These are phyloP conservation scores for Oophaga sylvatica DNA, from an alignment of 2,797 vertebrate species.

Conservation along the genomic window DNA sequence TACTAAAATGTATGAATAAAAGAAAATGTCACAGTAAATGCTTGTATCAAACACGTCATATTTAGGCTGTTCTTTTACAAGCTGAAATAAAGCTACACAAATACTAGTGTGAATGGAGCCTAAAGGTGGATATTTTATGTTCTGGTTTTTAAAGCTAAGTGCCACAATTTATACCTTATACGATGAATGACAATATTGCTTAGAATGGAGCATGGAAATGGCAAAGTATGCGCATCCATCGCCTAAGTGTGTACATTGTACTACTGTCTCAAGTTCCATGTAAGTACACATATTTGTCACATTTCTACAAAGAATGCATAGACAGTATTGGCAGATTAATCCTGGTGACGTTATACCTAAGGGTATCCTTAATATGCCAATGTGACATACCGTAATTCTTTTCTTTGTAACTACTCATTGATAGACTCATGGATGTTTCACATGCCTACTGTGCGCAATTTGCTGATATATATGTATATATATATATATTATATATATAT, in stretches of 20 bases:
- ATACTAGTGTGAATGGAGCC: no score
- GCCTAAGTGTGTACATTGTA: background rate
- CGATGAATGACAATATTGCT: background rate
- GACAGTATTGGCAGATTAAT: background rate
- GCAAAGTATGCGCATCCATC: background rate
- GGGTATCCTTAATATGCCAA: background rate
- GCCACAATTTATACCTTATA: background rate
- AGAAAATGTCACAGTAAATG: no score
- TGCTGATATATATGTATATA: no score
- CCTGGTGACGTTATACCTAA: background rate
- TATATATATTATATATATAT: no score
- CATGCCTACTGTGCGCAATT: background rate
- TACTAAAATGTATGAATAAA: no score
- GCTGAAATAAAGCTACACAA: no score
- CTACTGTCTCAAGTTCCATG: background rate
- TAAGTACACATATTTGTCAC: background rate
- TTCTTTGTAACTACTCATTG: no score
- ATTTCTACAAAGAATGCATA: background rate
- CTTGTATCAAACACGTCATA: no score
- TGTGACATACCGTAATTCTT: background rate
- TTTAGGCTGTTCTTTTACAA: no score
- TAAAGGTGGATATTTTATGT: background rate
- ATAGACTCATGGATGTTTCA: background rate
- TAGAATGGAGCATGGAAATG: background rate
- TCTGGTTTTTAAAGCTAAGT: background rate